Evolutionary conservation across 2,888 invertebrate genomes (phyloP).

Genomic region (Drosophila engyochracea): DNA sequence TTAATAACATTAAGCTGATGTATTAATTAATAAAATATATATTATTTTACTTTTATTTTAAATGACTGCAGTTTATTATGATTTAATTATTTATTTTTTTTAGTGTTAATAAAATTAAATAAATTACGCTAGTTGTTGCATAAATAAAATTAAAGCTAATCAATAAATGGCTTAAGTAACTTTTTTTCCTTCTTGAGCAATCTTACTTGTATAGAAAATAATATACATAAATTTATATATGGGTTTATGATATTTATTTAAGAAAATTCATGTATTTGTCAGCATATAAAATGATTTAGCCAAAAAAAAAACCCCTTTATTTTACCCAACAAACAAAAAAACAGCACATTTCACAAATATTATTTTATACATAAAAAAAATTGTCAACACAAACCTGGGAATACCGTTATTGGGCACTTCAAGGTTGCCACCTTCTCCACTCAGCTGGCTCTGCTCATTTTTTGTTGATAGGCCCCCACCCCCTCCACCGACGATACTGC

Average conservation of each 20-base stretch:
- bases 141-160: neutral
- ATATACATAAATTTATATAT: neutral
- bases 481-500: slow-evolving; percentile 80
- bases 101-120: neutral
- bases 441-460: slow-evolving; percentile 48
- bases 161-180: neutral
- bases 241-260: neutral
- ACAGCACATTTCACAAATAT: neutral
- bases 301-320: neutral
- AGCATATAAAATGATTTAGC: neutral
- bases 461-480: slow-evolving; percentile 44
- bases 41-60: neutral
- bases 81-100: neutral
- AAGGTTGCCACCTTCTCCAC: slow-evolving; percentile 81
- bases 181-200: neutral
- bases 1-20: neutral
- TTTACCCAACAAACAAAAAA: neutral
- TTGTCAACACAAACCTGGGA: slow-evolving; percentile 77
- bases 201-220: neutral
- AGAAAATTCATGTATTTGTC: neutral
- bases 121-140: neutral
- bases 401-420: slow-evolving; percentile 83
- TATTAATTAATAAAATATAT: neutral
- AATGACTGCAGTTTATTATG: neutral
- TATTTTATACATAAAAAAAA: neutral